These are phyloP conservation scores for Crocodylus rhombifer DNA, from an alignment of 2,797 vertebrate genomes.

Conservation along the genomic window DNA sequence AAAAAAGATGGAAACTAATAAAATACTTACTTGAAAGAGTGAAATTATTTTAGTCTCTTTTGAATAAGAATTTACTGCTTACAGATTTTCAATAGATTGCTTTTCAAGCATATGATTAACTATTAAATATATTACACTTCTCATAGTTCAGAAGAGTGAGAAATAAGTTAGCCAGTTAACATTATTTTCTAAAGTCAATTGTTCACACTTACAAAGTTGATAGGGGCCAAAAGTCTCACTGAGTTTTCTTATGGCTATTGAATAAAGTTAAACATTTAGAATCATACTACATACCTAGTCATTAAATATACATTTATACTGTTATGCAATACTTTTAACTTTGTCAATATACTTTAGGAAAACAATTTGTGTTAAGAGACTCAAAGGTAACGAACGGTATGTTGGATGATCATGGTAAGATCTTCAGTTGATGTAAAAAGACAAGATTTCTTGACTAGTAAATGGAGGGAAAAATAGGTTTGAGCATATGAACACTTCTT, in stretches of 20 bases:
- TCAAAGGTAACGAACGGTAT: not conserved
- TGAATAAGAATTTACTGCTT: not conserved
- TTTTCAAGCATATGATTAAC: rapidly evolving
- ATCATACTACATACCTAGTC: not conserved
- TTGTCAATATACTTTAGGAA: not conserved
- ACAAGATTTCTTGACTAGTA: not conserved
- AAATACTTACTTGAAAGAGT: not conserved
- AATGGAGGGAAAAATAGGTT: not conserved
- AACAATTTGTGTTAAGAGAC: not conserved
- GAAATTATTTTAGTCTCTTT: not conserved
- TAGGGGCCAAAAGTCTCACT: not conserved
- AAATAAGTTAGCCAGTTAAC: not conserved
- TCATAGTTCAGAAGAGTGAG: not conserved
- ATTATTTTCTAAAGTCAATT: not conserved
- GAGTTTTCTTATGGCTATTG: not conserved
- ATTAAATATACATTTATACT: not conserved
- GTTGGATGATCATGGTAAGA: not conserved
- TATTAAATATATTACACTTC: not conserved
- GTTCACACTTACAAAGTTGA: rapidly evolving
- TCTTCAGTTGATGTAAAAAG: not conserved
- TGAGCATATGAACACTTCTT: not conserved
- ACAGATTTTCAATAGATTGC: not conserved
- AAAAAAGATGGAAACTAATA: not conserved
- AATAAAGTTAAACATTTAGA: not conserved
- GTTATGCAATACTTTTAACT: not conserved